These are phyloP conservation scores for Takifugu bimaculatus DNA, from an alignment of 2,113 vertebrate genomes.

Conservation along the genomic window DNA sequence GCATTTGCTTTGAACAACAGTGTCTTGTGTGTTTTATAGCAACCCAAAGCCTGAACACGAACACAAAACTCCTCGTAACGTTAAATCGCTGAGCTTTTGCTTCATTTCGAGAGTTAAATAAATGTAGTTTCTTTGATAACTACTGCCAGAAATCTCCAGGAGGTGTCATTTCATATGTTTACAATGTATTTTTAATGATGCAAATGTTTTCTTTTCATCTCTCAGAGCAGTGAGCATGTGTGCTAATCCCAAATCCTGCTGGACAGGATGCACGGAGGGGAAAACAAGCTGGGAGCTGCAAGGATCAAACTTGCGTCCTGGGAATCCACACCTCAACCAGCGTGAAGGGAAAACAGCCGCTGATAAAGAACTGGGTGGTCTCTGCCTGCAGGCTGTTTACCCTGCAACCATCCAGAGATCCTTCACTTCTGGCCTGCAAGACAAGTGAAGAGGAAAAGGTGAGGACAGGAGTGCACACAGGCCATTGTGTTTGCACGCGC, in stretches of 20 bases:
- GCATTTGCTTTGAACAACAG: no score
- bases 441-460: conserved; percentile 4
- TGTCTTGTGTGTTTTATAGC: no score
- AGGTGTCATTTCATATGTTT: no score
- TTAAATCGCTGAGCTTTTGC: no score
- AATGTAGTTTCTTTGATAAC: no score
- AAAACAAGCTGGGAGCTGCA: neutral
- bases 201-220: no score
- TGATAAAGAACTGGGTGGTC: conserved; percentile 35
- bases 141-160: no score
- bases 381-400: conserved; percentile 14
- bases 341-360: conserved; percentile 23
- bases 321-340: conserved; percentile 14
- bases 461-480: neutral
- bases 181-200: no score
- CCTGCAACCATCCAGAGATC: conserved; percentile 27
- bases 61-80: no score
- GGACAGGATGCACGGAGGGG: conserved; percentile 5
- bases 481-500: conserved; percentile 3
- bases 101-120: no score
- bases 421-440: conserved; percentile 18
- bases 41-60: no score
- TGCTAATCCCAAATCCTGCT: no score
- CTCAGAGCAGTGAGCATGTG: neutral
- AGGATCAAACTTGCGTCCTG: conserved; percentile 17